Conservation (phyloP, 2,888 invertebrate species). For the Adela reaumurella region DNA sequence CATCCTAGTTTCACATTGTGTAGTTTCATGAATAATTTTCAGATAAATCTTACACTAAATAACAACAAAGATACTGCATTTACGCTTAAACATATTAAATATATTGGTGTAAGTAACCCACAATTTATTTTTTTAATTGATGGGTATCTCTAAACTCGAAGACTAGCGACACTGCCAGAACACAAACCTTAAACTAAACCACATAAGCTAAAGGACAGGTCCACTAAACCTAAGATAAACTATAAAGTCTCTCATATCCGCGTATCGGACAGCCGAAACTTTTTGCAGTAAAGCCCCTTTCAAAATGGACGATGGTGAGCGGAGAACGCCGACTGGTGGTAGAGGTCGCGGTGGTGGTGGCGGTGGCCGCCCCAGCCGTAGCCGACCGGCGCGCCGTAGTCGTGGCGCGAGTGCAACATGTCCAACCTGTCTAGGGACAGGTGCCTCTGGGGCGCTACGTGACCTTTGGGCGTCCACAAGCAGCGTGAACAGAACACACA, state of each 20-base stretch:
- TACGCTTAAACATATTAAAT: too few species aligned
- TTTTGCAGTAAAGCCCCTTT: constrained; percentile 51
- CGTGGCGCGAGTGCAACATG: constrained; percentile 39
- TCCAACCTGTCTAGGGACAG: constrained; percentile 49
- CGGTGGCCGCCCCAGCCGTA: constrained; percentile 26
- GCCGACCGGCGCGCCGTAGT: constrained; percentile 25
- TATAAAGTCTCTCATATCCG: constrained; percentile 26
- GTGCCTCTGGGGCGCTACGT: constrained; percentile 34
- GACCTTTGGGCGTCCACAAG: constrained; percentile 21
- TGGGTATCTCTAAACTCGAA: too few species aligned
- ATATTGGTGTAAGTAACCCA: too few species aligned
- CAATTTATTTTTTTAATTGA: too few species aligned
- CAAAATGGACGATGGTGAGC: constrained; percentile 49
- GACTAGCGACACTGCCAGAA: not conserved
- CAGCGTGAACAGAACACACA: constrained; percentile 28
- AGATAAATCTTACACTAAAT: too few species aligned
- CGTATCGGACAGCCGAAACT: constrained; percentile 44
- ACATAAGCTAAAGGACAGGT: constrained; percentile 25
- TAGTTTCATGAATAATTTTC: too few species aligned
- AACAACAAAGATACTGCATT: too few species aligned
- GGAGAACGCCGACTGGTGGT: constrained; percentile 37
- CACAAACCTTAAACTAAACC: constrained; percentile 14
- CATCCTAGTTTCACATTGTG: too few species aligned
- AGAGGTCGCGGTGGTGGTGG: constrained; percentile 34
- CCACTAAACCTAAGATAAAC: not conserved